Evolutionary conservation across 2,797 vertebrate genomes (phyloP), one percentile per base, ranked within the genome.

Genomic region (Alfaro cultratus): DNA sequence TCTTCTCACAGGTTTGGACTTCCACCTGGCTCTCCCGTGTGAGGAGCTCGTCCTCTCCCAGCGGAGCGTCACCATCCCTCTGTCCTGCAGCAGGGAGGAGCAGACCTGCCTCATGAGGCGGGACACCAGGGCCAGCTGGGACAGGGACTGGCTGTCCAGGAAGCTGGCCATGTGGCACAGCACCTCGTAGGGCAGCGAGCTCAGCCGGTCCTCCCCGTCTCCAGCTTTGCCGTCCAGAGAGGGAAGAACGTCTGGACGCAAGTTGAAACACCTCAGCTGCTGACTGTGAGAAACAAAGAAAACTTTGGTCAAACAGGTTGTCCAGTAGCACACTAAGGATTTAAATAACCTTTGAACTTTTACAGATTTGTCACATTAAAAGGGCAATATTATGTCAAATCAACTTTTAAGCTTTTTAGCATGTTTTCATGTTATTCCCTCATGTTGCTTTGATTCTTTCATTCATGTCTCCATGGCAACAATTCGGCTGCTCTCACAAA

Each of bases 111-210:
- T 97, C 98, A 98, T 97, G 77, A 97, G 93, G 72, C 80, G 89
- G 0, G 98, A 99, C 67, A 98, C 99, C 91, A 98, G 96, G 0
- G 98, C 97, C 75, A 99, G 94, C 93, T 99, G 98, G 71, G 96
- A 97, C 80, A 99, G 96, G 78, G 98, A 98, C 88, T 97, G 93
- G 83, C 97, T 97, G 94, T 99, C 99, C 91, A 99, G 93, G 94
- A 98, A 99, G 21, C 93, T 94, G 4, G 97, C 97, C 67, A 99
- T 91, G 85, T 98, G 97, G 68, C 97, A 95, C 74, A 99, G 92
- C 80, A 99, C 89, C 92, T 99, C 98, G 46, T 97, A 95, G 16
- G 98, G 98, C 57, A 98, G 95, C 71, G 87, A 95, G 88, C 95
- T 98, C 71, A 99, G 91, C 46, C 88, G 93, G 72, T 96, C 94